Evolutionary conservation across 2,113 vertebrate species (phyloP).

Genomic region (Fukomys damarensis): DNA sequence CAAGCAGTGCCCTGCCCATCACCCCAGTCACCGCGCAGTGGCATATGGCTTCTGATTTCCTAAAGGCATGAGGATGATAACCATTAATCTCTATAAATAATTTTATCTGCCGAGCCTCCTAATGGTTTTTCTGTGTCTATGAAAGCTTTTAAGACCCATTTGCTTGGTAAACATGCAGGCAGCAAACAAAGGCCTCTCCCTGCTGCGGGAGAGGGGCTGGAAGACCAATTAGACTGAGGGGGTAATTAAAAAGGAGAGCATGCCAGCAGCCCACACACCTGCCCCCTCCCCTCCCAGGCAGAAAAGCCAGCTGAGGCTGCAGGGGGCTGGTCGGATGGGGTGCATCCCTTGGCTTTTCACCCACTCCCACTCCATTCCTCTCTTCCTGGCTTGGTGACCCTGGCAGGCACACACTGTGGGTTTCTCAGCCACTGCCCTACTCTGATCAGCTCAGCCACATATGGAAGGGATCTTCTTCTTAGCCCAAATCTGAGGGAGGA

Average conservation of each 20-base stretch:
- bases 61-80: conserved; percentile 77
- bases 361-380: neutral
- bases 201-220: neutral
- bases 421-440: neutral
- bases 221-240: conserved; percentile 76
- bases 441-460: neutral
- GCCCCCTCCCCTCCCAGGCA: neutral
- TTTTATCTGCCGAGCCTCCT: conserved; percentile 79
- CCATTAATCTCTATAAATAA: conserved; percentile 86
- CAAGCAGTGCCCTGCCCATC: neutral
- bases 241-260: conserved; percentile 72
- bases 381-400: neutral
- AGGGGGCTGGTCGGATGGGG: neutral
- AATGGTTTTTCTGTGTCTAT: conserved; percentile 71
- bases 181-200: conserved; percentile 65
- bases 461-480: neutral
- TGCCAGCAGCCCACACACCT: neutral
- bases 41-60: conserved; percentile 80
- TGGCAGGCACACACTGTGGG: neutral
- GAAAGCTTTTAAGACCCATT: conserved; percentile 79
- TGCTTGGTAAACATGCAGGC: conserved; percentile 71
- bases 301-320: neutral
- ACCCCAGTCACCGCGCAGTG: accelerated
- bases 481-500: neutral
- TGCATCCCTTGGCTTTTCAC: neutral